Conservation (phyloP, 2,888 invertebrate species). For the Thalpophila matura region DNA sequence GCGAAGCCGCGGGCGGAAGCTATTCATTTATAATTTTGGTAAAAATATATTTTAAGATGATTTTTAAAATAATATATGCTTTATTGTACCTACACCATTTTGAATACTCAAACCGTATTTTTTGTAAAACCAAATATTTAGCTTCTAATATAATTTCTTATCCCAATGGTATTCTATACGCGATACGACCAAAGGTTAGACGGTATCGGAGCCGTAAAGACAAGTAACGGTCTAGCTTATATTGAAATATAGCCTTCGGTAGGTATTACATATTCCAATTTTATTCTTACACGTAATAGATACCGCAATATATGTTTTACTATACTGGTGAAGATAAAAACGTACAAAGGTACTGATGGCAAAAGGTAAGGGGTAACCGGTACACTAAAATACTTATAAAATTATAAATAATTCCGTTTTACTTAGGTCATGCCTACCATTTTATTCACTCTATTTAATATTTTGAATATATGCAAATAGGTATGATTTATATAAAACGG, state of each 20-base stretch:
- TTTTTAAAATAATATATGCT: constrained; percentile 48
- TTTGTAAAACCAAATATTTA: background rate
- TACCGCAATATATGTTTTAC: constrained; percentile 5
- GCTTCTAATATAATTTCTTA: background rate
- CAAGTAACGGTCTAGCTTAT: constrained; percentile 49
- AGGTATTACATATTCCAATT: constrained; percentile 30
- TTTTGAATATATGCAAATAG: too few species aligned
- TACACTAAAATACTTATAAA: too few species aligned
- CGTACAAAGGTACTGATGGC: too few species aligned
- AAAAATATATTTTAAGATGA: too few species aligned
- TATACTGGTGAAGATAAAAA: background rate
- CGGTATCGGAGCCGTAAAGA: constrained; percentile 38
- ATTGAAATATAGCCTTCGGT: constrained; percentile 40
- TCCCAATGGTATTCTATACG: constrained; percentile 6
- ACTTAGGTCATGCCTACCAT: too few species aligned
- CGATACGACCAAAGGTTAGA: constrained; percentile 26
- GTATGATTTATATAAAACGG: too few species aligned
- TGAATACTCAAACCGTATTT: too few species aligned
- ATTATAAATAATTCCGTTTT: too few species aligned
- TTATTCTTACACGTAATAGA: constrained; percentile 31
- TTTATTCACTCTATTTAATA: too few species aligned
- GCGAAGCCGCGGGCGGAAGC: too few species aligned
- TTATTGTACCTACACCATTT: constrained; percentile 6
- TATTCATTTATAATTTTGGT: too few species aligned
- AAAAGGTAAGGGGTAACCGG: too few species aligned